Base-by-base conservation (phyloP, 2,888 invertebrate genomes). In the Deilephila porcellus region DNA sequence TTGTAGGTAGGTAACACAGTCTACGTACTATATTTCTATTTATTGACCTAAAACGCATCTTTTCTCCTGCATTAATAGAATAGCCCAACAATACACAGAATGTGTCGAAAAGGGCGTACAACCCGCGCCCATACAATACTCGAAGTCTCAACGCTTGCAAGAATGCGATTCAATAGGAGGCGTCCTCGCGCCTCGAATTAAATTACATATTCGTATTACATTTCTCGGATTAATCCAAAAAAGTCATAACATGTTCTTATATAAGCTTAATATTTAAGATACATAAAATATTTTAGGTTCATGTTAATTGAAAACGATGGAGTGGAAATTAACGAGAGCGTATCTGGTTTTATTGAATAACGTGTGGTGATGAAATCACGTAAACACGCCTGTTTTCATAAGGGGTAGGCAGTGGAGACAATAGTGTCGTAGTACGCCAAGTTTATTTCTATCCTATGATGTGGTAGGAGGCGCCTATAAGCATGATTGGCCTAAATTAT, bases 131-230 rank as follows among this genome's bases (percentile, higher is more conserved):
- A 63, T 45, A 67, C 45, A 52, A 67, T 67, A 25, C 52, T 52
- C 45, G 67, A 25, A 25, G 7, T 25, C 25, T 25, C 25, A 45
- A 20, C 20, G 45, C 37, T 11, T 64, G 64, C 45, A 25, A 25
- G 25, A 67, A 52, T 52, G 6, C 7, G 11, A 45, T 64, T 67
- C 52, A 52, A 67, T 67, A 67, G 67, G 52, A 67, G 67, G 67
- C 67, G 14, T 67, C 67, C 52, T 67, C 67, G 52, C 25, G 67
- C 25, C 67, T 52, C 25, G 25, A 52, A 14, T 67, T 67, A 29
- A 67, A 45, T 45, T 67, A 67, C 67, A 52, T 25, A 52, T 52
- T 67, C 29, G 29, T 4, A 56, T 60, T 29, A 60, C 29, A 60
- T 60, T 14, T 6, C 45, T 17, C n/a, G 20, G 11, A 29, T 29